These are phyloP conservation scores for Nettapus auritus DNA, from an alignment of 2,113 vertebrate genomes.

Conservation along the genomic window DNA sequence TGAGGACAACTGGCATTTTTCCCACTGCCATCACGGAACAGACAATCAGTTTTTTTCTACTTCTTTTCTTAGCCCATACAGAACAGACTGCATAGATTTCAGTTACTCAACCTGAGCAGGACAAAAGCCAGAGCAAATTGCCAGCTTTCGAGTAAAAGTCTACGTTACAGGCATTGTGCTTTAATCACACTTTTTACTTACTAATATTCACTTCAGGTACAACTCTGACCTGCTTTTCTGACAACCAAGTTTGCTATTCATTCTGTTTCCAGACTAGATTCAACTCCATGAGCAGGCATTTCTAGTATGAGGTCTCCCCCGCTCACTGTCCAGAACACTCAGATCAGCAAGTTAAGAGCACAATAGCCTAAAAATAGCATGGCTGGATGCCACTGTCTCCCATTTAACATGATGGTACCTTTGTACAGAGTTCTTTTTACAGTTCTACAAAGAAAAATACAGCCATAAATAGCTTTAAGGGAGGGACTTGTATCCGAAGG, in stretches of 20 bases:
- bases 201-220: not conserved
- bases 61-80: slow-evolving; percentile 13
- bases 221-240: not conserved
- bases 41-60: not conserved
- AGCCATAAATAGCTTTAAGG: slow-evolving; percentile 5
- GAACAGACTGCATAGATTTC: slow-evolving; percentile 52
- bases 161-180: not conserved
- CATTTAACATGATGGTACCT: slow-evolving; percentile 32
- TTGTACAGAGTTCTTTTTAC: slow-evolving; percentile 41
- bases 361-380: slow-evolving; percentile 48
- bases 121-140: slow-evolving; percentile 18
- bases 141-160: not conserved
- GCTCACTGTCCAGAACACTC: slow-evolving; percentile 49
- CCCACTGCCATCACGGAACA: not conserved
- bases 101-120: not conserved
- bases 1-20: slow-evolving; percentile 47
- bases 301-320: slow-evolving; percentile 12
- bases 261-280: not conserved
- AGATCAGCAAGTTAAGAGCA: slow-evolving; percentile 65
- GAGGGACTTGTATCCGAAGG: not conserved
- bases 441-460: slow-evolving; percentile 34
- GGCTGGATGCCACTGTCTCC: slow-evolving; percentile 34
- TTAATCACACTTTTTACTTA: slow-evolving; percentile 2
- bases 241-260: not conserved
- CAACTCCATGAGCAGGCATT: not conserved